Evolutionary conservation across 1,140 invertebrate genomes (phyloP).

Genomic region (Apocrypta bakeri): DNA sequence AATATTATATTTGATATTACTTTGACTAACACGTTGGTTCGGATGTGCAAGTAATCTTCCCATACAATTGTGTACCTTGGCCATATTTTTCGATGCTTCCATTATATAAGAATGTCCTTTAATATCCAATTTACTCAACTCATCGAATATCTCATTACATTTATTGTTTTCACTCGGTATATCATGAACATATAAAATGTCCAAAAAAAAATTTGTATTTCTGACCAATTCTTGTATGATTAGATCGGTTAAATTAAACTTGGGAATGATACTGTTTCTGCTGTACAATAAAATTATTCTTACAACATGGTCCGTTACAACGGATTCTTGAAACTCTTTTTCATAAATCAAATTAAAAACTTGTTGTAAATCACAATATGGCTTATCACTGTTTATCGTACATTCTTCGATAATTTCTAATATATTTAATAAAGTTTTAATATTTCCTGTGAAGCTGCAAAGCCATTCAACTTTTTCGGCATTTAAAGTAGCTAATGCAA

Average conservation of each 20-base stretch:
- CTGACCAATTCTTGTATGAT: conserved; percentile 12
- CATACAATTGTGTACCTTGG: conserved; percentile 20
- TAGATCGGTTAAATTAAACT: not conserved
- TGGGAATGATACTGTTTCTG: conserved; percentile 21
- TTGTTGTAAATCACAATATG: conserved; percentile 21
- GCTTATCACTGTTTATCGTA: not conserved
- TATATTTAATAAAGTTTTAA: conserved; percentile 21
- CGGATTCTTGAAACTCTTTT: not conserved
- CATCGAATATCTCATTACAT: conserved; percentile 30
- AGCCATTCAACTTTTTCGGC: conserved; percentile 6
- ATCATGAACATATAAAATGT: conserved; percentile 36
- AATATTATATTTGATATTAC: not conserved
- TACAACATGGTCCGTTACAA: conserved; percentile 13
- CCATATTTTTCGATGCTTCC: conserved; percentile 29
- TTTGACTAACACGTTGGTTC: conserved; percentile 16
- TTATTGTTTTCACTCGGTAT: not conserved
- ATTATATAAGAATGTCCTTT: conserved; percentile 34
- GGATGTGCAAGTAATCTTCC: conserved; percentile 35
- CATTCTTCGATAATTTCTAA: conserved; percentile 11
- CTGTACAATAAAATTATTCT: conserved; percentile 33
- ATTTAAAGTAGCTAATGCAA: conserved; percentile 17
- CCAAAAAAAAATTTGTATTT: conserved; percentile 21
- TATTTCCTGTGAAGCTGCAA: conserved; percentile 1
- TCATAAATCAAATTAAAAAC: conserved; percentile 25
- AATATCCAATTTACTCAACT: conserved; percentile 13